These are phyloP conservation scores for Pontoporia blainvillei DNA, from an alignment of 2,113 vertebrate genomes.

Conservation along the genomic window DNA sequence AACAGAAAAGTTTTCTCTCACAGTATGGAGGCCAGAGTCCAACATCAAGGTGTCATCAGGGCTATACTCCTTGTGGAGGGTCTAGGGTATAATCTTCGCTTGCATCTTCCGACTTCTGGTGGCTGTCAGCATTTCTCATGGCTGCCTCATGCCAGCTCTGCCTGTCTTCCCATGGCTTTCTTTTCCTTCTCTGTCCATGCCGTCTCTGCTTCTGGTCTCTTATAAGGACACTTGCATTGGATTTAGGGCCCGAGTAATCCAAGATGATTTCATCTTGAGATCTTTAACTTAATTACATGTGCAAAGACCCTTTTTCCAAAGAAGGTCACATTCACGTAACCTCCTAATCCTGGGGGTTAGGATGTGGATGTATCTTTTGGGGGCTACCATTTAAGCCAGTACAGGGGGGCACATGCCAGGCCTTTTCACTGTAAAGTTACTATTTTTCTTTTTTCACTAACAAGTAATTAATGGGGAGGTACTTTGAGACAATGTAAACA, in stretches of 20 bases:
- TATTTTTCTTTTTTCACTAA: neutral
- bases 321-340: neutral
- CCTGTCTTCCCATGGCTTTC: neutral
- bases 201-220: neutral
- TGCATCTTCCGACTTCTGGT: neutral
- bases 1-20: neutral
- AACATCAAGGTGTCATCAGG: neutral
- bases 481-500: neutral
- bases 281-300: neutral
- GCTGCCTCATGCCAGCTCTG: neutral
- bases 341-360: neutral
- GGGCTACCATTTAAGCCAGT: neutral
- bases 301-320: neutral
- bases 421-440: neutral
- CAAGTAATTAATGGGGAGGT: neutral
- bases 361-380: neutral
- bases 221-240: neutral
- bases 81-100: neutral
- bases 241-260: neutral
- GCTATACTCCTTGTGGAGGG: neutral
- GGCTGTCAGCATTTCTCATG: neutral
- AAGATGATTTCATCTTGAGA: neutral
- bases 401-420: neutral
- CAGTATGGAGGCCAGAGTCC: neutral
- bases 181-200: neutral